phyloP scores from a whole-genome alignment of 2,113 vertebrate genomes.

The Tragelaphus imberbis region DNA sequence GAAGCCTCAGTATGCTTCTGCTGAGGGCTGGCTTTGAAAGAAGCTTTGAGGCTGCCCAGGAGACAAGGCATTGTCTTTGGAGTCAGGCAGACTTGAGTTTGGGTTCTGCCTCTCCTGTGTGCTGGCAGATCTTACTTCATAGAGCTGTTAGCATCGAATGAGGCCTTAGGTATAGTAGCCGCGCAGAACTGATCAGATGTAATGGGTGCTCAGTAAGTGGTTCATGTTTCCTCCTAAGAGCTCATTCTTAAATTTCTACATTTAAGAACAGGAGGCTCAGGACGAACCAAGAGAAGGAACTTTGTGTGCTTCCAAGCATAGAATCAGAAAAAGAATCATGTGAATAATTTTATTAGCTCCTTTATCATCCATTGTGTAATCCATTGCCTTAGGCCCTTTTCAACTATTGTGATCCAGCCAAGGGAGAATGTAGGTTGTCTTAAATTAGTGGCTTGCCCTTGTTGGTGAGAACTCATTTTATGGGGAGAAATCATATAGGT shows the following conservation, averaged over 20 bases:
- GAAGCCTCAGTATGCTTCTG: not conserved
- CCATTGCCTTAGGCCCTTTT: not conserved
- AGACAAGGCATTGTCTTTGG: not conserved
- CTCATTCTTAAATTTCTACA: not conserved
- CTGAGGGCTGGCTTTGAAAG: not conserved
- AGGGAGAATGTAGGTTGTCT: not conserved
- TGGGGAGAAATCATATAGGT: not conserved
- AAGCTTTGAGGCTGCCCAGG: not conserved
- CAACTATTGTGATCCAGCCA: not conserved
- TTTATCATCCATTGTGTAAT: not conserved
- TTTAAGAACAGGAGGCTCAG: not conserved
- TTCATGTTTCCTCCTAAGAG: not conserved
- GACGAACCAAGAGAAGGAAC: not conserved
- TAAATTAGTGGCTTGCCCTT: not conserved
- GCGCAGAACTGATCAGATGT: not conserved
- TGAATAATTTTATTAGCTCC: not conserved
- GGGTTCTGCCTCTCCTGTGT: not conserved
- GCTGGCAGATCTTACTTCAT: not conserved
- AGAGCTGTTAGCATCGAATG: not conserved
- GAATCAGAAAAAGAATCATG: not conserved
- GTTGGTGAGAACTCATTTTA: not conserved
- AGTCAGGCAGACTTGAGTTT: not conserved
- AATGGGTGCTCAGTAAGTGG: not conserved
- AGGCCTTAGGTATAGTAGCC: not conserved
- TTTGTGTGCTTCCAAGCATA: not conserved